Conservation (phyloP, 2,797 vertebrate species). For the Rhincodon typus region DNA sequence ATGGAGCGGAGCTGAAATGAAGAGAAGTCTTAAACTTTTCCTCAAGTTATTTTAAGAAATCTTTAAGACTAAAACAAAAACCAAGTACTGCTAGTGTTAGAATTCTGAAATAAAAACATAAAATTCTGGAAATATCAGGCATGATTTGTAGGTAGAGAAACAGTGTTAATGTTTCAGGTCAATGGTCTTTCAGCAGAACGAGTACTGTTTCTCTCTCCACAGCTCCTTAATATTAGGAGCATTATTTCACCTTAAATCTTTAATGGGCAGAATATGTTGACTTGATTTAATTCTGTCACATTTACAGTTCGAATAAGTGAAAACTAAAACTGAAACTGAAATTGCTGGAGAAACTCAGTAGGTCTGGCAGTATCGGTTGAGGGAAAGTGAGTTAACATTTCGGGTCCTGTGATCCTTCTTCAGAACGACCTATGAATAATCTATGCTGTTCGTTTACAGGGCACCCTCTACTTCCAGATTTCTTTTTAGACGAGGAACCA, state of each 20-base stretch:
- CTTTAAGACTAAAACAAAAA: neutral
- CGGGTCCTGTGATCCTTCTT: too few relatives aligned
- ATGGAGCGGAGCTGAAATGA: neutral
- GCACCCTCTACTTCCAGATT: conserved; percentile 82
- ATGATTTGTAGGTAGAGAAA: neutral
- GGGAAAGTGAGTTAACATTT: too few relatives aligned
- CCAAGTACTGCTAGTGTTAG: neutral
- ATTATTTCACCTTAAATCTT: neutral
- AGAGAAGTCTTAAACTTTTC: neutral
- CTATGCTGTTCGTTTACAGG: conserved; percentile 56
- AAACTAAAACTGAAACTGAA: too few relatives aligned
- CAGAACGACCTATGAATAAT: neutral
- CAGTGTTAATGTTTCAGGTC: neutral
- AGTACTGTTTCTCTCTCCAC: neutral
- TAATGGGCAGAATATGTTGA: neutral
- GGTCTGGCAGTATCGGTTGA: too few relatives aligned
- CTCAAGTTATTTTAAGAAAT: neutral
- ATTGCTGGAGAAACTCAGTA: too few relatives aligned
- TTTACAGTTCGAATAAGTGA: neutral
- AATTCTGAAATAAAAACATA: neutral
- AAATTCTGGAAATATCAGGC: neutral
- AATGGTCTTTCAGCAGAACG: neutral
- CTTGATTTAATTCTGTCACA: neutral
- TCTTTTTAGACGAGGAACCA: conserved; percentile 77
- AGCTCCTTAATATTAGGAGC: neutral